Evolutionary conservation across 2,113 vertebrate species (phyloP).

Genomic region (Clinocottus analis): DNA sequence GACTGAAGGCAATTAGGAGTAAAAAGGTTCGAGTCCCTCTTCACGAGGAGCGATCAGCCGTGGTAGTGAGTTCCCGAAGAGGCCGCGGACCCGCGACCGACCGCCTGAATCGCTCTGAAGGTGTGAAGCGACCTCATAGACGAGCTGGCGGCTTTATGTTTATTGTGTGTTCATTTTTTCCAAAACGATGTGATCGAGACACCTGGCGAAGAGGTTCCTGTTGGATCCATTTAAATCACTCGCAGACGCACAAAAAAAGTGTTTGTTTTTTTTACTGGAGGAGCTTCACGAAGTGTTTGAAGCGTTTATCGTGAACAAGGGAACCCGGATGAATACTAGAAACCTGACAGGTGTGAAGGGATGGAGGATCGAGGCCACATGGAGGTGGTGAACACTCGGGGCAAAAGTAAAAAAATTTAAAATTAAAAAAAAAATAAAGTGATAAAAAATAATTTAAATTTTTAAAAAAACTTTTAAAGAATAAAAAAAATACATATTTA

Average conservation of each 20-base stretch:
- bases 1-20: slow-evolving; percentile 78
- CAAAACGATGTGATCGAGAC: slow-evolving; percentile 50
- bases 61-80: neutral
- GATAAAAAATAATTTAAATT: too few relatives aligned
- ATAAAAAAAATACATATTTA: too few relatives aligned
- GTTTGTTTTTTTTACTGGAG: slow-evolving; percentile 13
- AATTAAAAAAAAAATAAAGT: too few relatives aligned
- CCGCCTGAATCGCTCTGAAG: too few relatives aligned
- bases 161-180: neutral
- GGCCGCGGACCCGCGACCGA: too few relatives aligned
- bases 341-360: slow-evolving; percentile 29
- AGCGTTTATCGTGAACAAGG: slow-evolving; percentile 30
- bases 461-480: too few relatives aligned
- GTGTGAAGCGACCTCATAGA: slow-evolving; percentile 40
- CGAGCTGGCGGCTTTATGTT: slow-evolving; percentile 27
- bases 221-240: slow-evolving; percentile 29
- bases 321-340: neutral
- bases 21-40: slow-evolving; percentile 70
- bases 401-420: too few relatives aligned
- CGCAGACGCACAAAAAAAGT: slow-evolving; percentile 3
- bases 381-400: too few relatives aligned
- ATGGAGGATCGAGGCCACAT: neutral
- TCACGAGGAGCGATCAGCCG: slow-evolving; percentile 61
- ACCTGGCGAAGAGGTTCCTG: slow-evolving; percentile 20
- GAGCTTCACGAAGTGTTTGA: slow-evolving; percentile 12